These are phyloP conservation scores for Coregonus suidteri DNA, from an alignment of 2,797 vertebrate genomes.

Conservation along the genomic window DNA sequence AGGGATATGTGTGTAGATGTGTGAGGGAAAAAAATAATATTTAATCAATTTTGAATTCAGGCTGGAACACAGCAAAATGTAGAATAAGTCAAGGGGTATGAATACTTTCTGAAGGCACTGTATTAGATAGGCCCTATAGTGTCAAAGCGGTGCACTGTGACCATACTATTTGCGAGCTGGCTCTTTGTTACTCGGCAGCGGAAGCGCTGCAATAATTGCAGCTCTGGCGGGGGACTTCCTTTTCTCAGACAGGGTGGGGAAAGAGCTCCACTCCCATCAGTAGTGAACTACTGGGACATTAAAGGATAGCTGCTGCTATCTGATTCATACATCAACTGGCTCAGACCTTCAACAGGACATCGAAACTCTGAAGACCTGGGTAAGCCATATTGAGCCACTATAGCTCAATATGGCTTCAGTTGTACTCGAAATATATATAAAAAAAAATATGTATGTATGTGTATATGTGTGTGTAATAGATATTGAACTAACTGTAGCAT, in stretches of 20 bases:
- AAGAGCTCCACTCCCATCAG: constrained; percentile 11
- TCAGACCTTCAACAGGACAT: no score
- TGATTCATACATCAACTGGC: not conserved
- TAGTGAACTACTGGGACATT: not conserved
- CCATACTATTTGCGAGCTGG: not conserved
- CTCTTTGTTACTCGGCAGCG: not conserved
- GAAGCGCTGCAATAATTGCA: constrained; percentile 47
- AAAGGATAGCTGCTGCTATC: not conserved
- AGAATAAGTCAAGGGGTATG: no score
- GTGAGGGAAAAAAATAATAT: no score
- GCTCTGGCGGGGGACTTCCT: constrained; percentile 61
- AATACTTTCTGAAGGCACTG: not conserved
- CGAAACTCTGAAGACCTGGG: not conserved
- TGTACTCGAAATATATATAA: not conserved
- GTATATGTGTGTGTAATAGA: no score
- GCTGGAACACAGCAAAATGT: no score
- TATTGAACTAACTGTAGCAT: not conserved
- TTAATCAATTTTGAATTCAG: no score
- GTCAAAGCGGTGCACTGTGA: constrained; percentile 7
- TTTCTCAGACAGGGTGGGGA: constrained; percentile 20
- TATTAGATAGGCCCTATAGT: not conserved
- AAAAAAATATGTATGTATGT: no score
- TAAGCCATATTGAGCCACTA: not conserved
- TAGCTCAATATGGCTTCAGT: no score
- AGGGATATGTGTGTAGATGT: no score